Percentiles rank a stretch among this genome's conserved stretches.
These are phyloP conservation scores for Brachymystax lenok DNA, from an alignment of 2,797 vertebrate genomes.

Conservation along the genomic window DNA sequence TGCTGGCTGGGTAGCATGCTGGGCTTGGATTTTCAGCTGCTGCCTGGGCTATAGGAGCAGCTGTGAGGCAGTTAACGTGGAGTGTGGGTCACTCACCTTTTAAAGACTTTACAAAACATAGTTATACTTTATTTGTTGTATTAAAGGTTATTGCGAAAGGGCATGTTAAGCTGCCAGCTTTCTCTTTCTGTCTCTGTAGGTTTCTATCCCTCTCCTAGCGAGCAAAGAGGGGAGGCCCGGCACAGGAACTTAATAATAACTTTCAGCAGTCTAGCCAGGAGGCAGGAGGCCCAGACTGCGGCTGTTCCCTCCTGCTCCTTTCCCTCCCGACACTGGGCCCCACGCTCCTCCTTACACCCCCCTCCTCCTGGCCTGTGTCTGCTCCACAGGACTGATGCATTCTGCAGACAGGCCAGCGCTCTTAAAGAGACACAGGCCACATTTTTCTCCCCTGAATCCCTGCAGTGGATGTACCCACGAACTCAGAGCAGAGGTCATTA, in stretches of 20 bases:
- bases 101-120: constrained; percentile 51
- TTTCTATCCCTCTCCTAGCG: constrained; percentile 67
- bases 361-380: constrained; percentile 78
- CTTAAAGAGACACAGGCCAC: constrained; percentile 84
- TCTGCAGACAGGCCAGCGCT: constrained; percentile 83
- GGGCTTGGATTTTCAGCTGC: constrained; percentile 63
- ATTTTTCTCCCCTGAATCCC: constrained; percentile 80
- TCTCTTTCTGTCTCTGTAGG: constrained; percentile 20
- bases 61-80: constrained; percentile 50
- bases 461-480: constrained; percentile 71
- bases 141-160: constrained; percentile 82
- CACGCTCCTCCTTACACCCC: constrained; percentile 66
- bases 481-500: constrained; percentile 57
- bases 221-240: constrained; percentile 80
- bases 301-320: constrained; percentile 83
- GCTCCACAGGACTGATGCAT: constrained; percentile 87
- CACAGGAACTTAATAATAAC: constrained; percentile 95
- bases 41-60: constrained; percentile 44
- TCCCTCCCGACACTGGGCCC: constrained; percentile 72
- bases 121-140: constrained; percentile 76
- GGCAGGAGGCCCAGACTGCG: constrained; percentile 92
- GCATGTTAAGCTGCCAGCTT: constrained; percentile 66
- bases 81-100: constrained; percentile 34
- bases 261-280: constrained; percentile 97
- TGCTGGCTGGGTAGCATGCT: constrained; percentile 21